phyloP scores from a whole-genome alignment of 1,140 invertebrate species.

The Aphelenchoides besseyi region DNA sequence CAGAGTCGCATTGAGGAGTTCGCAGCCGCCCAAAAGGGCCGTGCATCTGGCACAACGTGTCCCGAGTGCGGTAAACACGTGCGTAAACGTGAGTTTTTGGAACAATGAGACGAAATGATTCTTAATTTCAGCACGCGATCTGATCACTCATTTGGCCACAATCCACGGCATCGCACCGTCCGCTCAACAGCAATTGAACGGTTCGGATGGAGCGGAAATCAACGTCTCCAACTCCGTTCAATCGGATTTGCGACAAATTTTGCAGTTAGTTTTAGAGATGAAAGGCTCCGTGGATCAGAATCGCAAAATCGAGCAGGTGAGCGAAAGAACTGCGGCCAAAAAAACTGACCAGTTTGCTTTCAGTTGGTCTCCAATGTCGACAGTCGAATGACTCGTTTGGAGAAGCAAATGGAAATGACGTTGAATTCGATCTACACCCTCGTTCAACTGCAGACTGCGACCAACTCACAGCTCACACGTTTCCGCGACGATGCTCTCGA shows the following conservation, averaged over 20 bases:
- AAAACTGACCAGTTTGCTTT: conserved; percentile 30
- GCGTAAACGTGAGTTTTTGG: conserved; percentile 49
- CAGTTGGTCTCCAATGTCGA: conserved; percentile 48
- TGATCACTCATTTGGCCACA: conserved; percentile 52
- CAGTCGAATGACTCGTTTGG: conserved; percentile 48
- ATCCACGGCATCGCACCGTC: conserved; percentile 41
- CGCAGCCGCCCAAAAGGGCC: conserved; percentile 11
- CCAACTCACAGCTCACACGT: conserved; percentile 44
- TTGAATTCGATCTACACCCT: conserved; percentile 58
- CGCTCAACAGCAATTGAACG: background rate
- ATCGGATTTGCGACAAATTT: conserved; percentile 27
- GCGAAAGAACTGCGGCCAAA: too few relatives aligned
- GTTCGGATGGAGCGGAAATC: background rate
- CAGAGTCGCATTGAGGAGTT: background rate
- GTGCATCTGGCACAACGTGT: conserved; percentile 42
- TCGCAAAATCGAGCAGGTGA: conserved; percentile 28
- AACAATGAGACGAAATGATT: background rate
- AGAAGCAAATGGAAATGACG: conserved; percentile 62
- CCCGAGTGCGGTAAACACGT: conserved; percentile 59
- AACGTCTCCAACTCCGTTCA: background rate
- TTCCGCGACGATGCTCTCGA: conserved; percentile 35
- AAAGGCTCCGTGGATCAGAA: background rate
- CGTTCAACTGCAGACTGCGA: conserved; percentile 59
- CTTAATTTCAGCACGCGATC: conserved; percentile 50
- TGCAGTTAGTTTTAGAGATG: conserved; percentile 19